phyloP scores from a whole-genome alignment of 2,113 vertebrate genomes.

The Galeopterus variegatus region DNA sequence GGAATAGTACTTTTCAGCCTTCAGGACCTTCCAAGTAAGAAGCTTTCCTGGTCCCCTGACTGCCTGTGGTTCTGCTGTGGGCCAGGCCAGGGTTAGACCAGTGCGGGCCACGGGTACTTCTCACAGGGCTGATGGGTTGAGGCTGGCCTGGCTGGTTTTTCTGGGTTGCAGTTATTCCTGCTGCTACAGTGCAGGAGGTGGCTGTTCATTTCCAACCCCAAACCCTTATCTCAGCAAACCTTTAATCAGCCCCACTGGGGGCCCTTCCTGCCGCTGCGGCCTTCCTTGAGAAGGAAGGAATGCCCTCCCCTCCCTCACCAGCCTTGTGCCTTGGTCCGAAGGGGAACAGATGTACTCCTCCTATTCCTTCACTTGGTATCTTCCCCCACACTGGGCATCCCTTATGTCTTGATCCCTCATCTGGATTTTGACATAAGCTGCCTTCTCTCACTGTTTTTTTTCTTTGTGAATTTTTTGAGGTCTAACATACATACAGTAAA shows the following conservation, averaged over 20 bases:
- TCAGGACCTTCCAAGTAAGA: not conserved
- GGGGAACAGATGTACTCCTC: not conserved
- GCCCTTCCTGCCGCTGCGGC: not conserved
- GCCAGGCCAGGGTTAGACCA: not conserved
- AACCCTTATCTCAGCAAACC: not conserved
- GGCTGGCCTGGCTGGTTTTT: not conserved
- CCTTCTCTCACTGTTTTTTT: not conserved
- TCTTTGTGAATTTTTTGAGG: not conserved
- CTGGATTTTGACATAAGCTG: not conserved
- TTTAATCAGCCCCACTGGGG: no score
- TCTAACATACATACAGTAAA: not conserved
- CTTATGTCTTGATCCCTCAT: not conserved
- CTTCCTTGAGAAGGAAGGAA: not conserved
- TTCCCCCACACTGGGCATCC: not conserved
- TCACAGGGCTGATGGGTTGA: not conserved
- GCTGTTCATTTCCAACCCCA: not conserved
- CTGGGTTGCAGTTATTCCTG: not conserved
- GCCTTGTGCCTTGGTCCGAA: not conserved
- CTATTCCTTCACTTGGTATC: not conserved
- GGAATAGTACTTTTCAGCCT: not conserved
- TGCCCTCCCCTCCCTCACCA: not conserved
- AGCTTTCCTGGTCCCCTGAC: not conserved
- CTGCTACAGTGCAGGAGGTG: not conserved
- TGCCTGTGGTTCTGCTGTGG: not conserved
- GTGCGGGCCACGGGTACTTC: not conserved